These are phyloP conservation scores for Orthosia incerta DNA, from an alignment of 2,888 invertebrate genomes.

Conservation along the genomic window DNA sequence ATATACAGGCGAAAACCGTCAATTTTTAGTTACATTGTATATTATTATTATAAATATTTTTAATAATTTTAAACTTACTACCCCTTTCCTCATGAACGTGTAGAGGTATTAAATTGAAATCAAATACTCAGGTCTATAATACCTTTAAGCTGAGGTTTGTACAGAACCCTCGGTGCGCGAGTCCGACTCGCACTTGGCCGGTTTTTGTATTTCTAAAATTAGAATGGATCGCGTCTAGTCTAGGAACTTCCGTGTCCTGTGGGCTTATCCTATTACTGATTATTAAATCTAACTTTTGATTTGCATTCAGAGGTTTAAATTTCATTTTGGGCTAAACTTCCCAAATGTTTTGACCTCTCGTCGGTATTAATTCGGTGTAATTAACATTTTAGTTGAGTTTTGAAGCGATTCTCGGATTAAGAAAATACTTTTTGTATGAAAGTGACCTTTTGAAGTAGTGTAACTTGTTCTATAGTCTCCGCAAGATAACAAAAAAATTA, in stretches of 20 bases:
- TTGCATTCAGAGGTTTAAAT: constrained; percentile 78
- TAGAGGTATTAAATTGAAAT: too few relatives aligned
- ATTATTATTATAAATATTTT: too few relatives aligned
- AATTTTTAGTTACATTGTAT: too few relatives aligned
- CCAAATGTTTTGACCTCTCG: constrained; percentile 66
- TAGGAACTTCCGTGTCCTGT: neutral
- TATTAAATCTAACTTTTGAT: constrained; percentile 82
- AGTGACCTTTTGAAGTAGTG: constrained; percentile 5
- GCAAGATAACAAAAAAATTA: too few relatives aligned
- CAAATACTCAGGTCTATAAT: too few relatives aligned
- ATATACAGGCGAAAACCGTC: too few relatives aligned
- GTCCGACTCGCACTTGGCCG: too few relatives aligned
- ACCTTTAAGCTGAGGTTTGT: too few relatives aligned
- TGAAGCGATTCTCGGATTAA: constrained; percentile 31
- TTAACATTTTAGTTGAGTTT: constrained; percentile 65
- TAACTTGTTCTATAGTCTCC: neutral
- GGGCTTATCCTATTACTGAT: constrained; percentile 80
- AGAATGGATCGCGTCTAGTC: neutral
- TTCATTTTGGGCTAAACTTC: constrained; percentile 78
- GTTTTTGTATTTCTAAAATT: neutral
- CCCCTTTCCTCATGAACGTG: too few relatives aligned
- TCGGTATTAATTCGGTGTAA: constrained; percentile 67
- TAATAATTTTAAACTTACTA: too few relatives aligned
- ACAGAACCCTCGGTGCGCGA: too few relatives aligned
- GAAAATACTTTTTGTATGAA: constrained; percentile 28